Base-by-base conservation (phyloP, 2,888 invertebrate genomes). In the Apamea monoglypha region DNA sequence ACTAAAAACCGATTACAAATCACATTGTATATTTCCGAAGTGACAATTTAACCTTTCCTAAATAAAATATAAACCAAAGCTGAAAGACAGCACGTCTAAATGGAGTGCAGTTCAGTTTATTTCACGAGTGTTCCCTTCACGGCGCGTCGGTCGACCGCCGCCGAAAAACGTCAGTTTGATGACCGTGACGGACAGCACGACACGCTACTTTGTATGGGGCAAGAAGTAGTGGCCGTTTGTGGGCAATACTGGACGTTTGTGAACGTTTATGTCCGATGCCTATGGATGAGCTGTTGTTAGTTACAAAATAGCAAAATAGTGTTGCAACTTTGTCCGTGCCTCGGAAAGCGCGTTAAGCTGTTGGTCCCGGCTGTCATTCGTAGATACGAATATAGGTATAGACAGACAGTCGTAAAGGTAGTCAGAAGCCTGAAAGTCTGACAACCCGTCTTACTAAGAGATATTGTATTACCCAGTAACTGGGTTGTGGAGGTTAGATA, bases 131-230 rank as follows among this genome's bases (percentile, higher is more conserved):
- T 25, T 32, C 21, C 66, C 66, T 66, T 72, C 56, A 71, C 16
- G 47, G 29, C 56, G 44, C 69, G 67, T 63, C 67, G n/a, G 71
- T 47, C 36, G 29, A 64, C 63, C 72, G 69, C 63, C 72, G 50
- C 32, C 59, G 74, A 82, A 84, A 84, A 78, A 83, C 44, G 83
- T 86, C 78, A 74, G 53, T 78, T 72, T 78, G 78, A 68, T 64
- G 78, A 53, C 78, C 47, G 40, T 76, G 61, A 69, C 61, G 40
- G 71, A 68, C 44, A 2, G 40, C 53, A 40, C 25, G 44, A 67
- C 67, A 56, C 32, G 36, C 36, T 53, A 78, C 72, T 72, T 63
- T 76, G 32, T 66, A 66, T 29, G 71, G 47, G 16, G 25, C 5
- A n/a, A 56, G 66, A 36, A 32, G 61, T 64, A 40, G 68, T 68